These are phyloP conservation scores for Phataginus tetradactyla DNA, from an alignment of 2,797 vertebrate genomes.

Conservation along the genomic window DNA sequence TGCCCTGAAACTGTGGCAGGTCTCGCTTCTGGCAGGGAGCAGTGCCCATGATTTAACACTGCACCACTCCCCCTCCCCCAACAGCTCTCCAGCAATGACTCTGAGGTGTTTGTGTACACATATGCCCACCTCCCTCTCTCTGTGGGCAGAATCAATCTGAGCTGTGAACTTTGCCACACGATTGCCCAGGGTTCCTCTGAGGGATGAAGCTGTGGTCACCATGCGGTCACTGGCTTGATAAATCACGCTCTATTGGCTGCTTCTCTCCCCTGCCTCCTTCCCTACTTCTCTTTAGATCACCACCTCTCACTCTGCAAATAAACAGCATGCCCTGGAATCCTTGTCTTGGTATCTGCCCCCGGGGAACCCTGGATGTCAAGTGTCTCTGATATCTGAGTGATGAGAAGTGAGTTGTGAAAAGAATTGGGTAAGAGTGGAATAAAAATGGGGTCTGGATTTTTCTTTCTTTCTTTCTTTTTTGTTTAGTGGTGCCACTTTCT, in stretches of 20 bases:
- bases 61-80: not conserved
- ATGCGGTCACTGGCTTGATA: fast-evolving
- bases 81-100: not conserved
- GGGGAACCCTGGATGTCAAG: not conserved
- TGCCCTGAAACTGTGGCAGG: not conserved
- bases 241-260: fast-evolving
- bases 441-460: not conserved
- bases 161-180: not conserved
- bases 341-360: not conserved
- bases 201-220: not conserved
- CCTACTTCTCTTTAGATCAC: not conserved
- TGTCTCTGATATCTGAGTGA: not conserved
- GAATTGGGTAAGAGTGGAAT: not conserved
- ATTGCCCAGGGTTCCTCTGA: not conserved
- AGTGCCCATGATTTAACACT: not conserved
- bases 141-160: not conserved
- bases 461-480: not conserved
- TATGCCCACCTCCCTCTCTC: not conserved
- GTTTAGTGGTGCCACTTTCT: not conserved
- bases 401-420: not conserved
- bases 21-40: not conserved
- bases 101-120: not conserved
- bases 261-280: too few species aligned
- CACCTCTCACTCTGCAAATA: not conserved
- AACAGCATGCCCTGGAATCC: fast-evolving